Base-by-base conservation (phyloP, 37 sponge, comb jelly and placozoan genomes). In the Crambe crambe region DNA sequence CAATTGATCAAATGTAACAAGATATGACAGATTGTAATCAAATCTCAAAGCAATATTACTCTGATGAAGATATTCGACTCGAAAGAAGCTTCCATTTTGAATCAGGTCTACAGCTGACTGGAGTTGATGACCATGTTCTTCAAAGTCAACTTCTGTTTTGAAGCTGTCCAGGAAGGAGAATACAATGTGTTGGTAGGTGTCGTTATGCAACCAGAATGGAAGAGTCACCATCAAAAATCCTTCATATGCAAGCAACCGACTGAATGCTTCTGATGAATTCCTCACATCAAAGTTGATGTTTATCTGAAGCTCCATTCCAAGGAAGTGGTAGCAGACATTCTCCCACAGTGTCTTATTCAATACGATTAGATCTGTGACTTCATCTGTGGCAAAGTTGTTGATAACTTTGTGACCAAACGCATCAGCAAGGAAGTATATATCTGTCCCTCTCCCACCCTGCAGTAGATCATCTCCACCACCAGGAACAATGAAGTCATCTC, bases 401-500 rank as follows among this genome's bases (percentile, higher is more conserved):
- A 62, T 62, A 15, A 22, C 26, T 8, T n/a, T 22, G n/a, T 10
- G 17, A n/a, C 64, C 64, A 62, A n/a, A n/a, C 6, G 77, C 77
- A 61, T 18, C 42, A 37, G 15, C 37, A 22, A 76, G 30, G 5
- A 61, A 3, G 31, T 76, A 76, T 5, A 9, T 61, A 60, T 76
- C 77, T 40, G 62, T 21, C 6, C 77, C 77, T 39, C 21, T 58
- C 20, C 82, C 82, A 20, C 82, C 82, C 15, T 56, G 23, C 23
- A 81, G 43, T 3, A 81, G 51, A 37, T 81, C 82, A 72, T 81
- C 42, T 21, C 82, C 82, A 27, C 32, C 70, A n/a, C 22, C 56
- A 12, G 70, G 34, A 25, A 29, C 8, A 30, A 79, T 15, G 54
- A 18, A 26, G 30, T 81, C 82, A n/a, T 56, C n/a, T 35, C 82